Conservation (phyloP, 2,888 invertebrate species). For the Iphiclides podalirius region DNA sequence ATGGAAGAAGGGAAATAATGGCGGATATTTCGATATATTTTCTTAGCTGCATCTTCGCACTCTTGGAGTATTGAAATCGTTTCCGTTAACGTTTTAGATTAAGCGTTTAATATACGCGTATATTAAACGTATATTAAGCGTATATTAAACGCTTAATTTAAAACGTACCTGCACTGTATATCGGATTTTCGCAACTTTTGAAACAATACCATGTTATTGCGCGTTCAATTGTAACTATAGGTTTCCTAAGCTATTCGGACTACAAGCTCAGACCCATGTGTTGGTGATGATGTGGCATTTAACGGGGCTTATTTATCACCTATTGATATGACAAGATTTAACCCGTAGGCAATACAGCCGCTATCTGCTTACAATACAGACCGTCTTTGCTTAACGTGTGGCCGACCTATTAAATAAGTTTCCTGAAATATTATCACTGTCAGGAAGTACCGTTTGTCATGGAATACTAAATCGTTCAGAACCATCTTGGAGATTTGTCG, state of each 20-base stretch:
- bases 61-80: constrained; percentile 24
- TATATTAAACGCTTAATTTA: no score
- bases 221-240: constrained; percentile 10
- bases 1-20: no score
- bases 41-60: no score
- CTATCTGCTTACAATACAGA: background rate
- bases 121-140: no score
- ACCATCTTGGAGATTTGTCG: no score
- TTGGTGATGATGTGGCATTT: constrained; percentile 11
- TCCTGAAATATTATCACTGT: background rate
- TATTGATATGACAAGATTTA: constrained; percentile 2
- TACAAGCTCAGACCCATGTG: background rate
- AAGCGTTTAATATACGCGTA: no score
- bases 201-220: constrained; percentile 30
- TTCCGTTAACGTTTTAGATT: no score
- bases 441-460: no score
- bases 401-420: background rate
- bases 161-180: no score
- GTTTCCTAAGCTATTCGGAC: constrained; percentile 1
- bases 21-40: background rate
- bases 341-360: background rate
- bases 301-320: constrained; percentile 2
- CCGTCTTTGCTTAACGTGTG: background rate
- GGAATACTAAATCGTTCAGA: no score
- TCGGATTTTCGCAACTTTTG: constrained; percentile 31